Base-by-base conservation (phyloP, 53 echinoderm and acorn worm genomes). In the Echinometra lucunter region DNA sequence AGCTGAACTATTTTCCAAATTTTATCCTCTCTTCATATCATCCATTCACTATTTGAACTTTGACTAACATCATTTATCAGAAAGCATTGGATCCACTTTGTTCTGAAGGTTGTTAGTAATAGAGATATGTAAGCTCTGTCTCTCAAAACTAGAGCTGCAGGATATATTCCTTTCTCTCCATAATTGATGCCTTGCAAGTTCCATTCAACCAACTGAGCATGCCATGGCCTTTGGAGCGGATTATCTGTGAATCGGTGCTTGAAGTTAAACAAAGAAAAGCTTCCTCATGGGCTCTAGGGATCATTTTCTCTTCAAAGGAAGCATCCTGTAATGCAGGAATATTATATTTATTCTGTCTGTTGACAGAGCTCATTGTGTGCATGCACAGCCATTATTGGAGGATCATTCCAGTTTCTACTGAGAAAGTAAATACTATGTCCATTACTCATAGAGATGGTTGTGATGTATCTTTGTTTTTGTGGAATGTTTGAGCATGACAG, bases 331-430 rank as follows among this genome's bases (percentile, higher is more conserved):
- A 78, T 18, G 42, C 78, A 78, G 42, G 78, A 78, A 78, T 78
- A 78, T 78, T 78, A 78, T 78, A 23, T 78, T 78, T 78, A 78
- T 78, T 38, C 40, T 78, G 78, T 42, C 2, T 78, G 78, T 78
- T 78, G 38, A 78, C 78, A 16, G 19, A 40, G 78, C 78, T 42
- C 40, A 78, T 78, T 78, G 12, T 21, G 40, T 0, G 23, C 19
- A 40, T 78, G 23, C 42, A 6, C 38, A 30, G 42, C 78, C 78
- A 78, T 78, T 78, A 78, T 78, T 23, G 21, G 42, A 38, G 19
- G 21, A 42, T 78, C 78, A 78, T 42, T 78, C 16, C 40, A 78
- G 23, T 40, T 40, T 78, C 35, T 21, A 63, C 78, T 6, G 42
- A 78, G 78, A 78, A 42, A 21, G 78, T 78, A 78, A 78, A 78